These are phyloP conservation scores for Chrysolophus pictus DNA, from an alignment of 2,797 vertebrate genomes.

Conservation along the genomic window DNA sequence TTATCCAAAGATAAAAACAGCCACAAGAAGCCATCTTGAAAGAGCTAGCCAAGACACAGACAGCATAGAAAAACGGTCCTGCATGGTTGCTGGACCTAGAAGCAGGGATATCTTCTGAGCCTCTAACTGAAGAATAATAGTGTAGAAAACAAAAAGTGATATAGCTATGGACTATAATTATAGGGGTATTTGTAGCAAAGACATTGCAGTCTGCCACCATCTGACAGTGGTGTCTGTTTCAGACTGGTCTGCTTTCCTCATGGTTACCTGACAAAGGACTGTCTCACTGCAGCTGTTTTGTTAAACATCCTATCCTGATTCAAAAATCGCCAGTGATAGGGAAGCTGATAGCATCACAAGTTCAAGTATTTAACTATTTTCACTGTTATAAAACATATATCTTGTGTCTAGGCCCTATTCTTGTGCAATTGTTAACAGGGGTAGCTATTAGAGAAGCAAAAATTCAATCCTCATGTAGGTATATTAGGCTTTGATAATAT, in stretches of 20 bases:
- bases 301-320: constrained; percentile 43
- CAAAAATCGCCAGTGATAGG: constrained; percentile 10
- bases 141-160: neutral
- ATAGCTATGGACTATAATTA: neutral
- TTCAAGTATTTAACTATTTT: constrained; percentile 29
- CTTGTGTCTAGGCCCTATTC: neutral
- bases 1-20: neutral
- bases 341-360: constrained; percentile 24
- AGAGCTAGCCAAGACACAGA: neutral
- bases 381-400: neutral
- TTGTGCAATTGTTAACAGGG: neutral
- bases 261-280: constrained; percentile 34
- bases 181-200: neutral
- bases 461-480: neutral
- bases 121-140: neutral
- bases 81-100: neutral
- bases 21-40: rapidly evolving
- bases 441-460: neutral
- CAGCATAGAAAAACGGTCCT: neutral
- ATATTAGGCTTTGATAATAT: neutral
- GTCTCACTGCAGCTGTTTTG: constrained; percentile 3
- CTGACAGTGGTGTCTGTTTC: neutral
- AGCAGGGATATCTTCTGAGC: neutral
- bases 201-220: neutral
- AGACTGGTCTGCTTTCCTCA: neutral